phyloP scores from a whole-genome alignment of 2,797 vertebrate species.

The Girardinus metallicus region DNA sequence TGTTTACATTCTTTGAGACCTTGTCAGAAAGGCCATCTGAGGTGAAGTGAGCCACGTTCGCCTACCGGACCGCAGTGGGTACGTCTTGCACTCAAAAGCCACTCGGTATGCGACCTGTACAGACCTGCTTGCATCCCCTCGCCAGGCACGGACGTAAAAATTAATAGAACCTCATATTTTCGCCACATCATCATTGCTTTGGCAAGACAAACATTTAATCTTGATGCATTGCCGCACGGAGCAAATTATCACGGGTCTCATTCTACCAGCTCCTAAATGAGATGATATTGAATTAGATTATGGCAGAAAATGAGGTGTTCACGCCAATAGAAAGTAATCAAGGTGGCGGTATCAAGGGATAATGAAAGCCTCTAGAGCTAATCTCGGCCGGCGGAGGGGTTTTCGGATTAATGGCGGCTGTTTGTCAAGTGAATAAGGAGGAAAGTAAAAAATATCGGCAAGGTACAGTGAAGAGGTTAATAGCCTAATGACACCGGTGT shows the following conservation, averaged over 20 bases:
- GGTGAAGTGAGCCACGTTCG: constrained; percentile 68
- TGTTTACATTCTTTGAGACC: constrained; percentile 76
- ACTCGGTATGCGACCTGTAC: constrained; percentile 64
- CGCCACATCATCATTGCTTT: constrained; percentile 66
- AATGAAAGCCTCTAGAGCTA: constrained; percentile 70
- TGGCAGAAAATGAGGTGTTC: constrained; percentile 77
- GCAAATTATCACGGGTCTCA: constrained; percentile 68
- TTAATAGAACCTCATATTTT: constrained; percentile 64
- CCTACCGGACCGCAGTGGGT: constrained; percentile 59
- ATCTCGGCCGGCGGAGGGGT: constrained; percentile 54
- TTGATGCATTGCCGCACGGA: constrained; percentile 45
- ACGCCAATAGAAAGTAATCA: constrained; percentile 77
- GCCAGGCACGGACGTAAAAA: constrained; percentile 35
- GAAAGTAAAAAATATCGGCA: constrained; percentile 27
- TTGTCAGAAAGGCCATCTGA: constrained; percentile 67
- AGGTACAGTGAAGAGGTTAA: constrained; percentile 55
- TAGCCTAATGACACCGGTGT: constrained; percentile 33
- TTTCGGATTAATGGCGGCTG: constrained; percentile 60
- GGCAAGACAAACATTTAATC: constrained; percentile 76
- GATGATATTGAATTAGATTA: constrained; percentile 81
- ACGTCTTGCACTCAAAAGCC: constrained; percentile 38
- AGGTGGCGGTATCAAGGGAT: constrained; percentile 70
- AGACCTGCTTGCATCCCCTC: constrained; percentile 37
- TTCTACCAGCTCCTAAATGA: constrained; percentile 74
- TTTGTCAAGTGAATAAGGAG: constrained; percentile 64